A percentile compares a stretch with the other conserved stretches of the same genome.
These are phyloP conservation scores for Acanthosepion lycidas DNA, from an alignment of 2,888 invertebrate species.

Conservation along the genomic window DNA sequence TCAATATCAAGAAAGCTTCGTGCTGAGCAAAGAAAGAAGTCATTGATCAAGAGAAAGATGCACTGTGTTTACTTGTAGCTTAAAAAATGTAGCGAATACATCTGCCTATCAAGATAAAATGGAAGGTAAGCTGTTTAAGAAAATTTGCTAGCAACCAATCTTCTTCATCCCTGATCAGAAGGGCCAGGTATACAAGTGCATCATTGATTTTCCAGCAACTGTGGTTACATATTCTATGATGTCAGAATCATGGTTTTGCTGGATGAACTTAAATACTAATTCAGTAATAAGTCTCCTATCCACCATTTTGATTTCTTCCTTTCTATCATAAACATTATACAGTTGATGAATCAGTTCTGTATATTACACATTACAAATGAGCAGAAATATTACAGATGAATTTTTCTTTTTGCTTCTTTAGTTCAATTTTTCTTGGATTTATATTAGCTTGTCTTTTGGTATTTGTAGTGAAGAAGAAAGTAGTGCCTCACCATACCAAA, in stretches of 20 bases:
- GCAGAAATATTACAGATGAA: too few species aligned
- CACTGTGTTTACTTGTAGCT: neutral
- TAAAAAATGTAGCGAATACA: neutral
- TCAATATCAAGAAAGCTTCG: neutral
- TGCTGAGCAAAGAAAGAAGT: neutral
- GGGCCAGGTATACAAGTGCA: neutral
- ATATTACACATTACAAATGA: too few species aligned
- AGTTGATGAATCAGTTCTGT: too few species aligned
- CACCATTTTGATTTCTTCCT: too few species aligned
- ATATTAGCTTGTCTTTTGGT: too few species aligned
- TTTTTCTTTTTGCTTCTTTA: too few species aligned
- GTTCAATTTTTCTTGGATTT: too few species aligned
- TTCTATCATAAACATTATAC: too few species aligned
- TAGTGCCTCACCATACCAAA: too few species aligned
- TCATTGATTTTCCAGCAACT: neutral
- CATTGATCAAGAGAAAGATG: neutral
- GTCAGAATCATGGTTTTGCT: neutral
- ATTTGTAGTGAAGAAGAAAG: too few species aligned
- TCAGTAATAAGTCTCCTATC: neutral
- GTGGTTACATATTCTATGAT: neutral
- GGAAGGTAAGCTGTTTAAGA: neutral
- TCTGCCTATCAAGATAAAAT: neutral
- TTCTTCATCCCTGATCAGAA: neutral
- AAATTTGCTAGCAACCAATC: neutral
- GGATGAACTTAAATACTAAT: neutral